phyloP scores from a whole-genome alignment of 2,797 vertebrate species.

The Corythornis leucogaster region DNA sequence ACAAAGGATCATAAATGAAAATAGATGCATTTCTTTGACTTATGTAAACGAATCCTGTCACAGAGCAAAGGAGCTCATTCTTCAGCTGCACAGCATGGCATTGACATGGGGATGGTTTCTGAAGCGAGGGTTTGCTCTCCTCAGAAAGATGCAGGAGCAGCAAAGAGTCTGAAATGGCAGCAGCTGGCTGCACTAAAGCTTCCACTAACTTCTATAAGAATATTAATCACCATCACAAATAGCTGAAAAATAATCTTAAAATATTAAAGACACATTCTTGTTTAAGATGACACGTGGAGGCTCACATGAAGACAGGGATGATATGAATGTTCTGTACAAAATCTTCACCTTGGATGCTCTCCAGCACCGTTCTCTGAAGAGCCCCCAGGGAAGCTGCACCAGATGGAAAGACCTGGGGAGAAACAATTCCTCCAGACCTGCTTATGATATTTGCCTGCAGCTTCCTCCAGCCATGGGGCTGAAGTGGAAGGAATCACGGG shows the following conservation, averaged over 20 bases:
- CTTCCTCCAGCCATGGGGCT: background rate
- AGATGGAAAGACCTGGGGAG: background rate
- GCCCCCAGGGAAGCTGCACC: background rate
- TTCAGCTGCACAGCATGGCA: background rate
- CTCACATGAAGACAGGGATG: background rate
- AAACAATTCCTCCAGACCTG: background rate
- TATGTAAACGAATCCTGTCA: background rate
- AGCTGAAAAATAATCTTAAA: background rate
- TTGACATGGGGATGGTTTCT: background rate
- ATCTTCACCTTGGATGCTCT: background rate
- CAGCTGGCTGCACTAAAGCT: background rate
- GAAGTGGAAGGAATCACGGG: background rate
- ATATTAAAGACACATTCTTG: background rate
- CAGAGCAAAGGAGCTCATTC: background rate
- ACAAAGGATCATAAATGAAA: background rate
- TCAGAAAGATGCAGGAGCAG: background rate
- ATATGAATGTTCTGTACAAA: background rate
- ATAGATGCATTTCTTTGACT: background rate
- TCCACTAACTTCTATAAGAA: background rate
- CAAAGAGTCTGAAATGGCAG: background rate
- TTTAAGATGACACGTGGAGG: background rate
- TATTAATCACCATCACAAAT: background rate
- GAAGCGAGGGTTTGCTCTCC: background rate
- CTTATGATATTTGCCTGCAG: fast-evolving
- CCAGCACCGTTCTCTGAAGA: background rate